These are phyloP conservation scores for Labia minor DNA, from an alignment of 2,888 invertebrate genomes.

Conservation along the genomic window DNA sequence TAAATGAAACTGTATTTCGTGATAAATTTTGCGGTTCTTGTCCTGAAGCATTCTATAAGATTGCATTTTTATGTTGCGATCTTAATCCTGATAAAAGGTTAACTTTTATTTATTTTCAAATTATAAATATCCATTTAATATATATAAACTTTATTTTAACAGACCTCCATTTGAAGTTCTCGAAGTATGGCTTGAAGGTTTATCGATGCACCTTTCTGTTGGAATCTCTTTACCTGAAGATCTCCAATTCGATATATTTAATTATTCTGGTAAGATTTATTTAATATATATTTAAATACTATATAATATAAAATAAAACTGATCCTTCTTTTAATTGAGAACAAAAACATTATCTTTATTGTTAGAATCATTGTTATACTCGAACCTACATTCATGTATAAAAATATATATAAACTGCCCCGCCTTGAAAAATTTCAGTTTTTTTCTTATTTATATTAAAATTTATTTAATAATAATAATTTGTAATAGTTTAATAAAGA, in stretches of 20 bases:
- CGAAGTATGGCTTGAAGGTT: conserved; percentile 75
- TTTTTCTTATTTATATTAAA: too few species aligned
- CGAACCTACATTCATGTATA: too few species aligned
- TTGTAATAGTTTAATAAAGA: too few species aligned
- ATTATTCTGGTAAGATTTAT: conserved; percentile 42
- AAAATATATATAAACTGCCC: too few species aligned
- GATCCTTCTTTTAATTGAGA: not conserved
- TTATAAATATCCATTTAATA: conserved; percentile 3
- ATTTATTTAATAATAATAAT: too few species aligned
- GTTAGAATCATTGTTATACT: too few species aligned
- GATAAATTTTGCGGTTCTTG: conserved; percentile 76
- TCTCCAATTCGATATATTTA: conserved; percentile 62
- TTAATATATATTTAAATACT: too few species aligned
- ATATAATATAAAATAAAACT: not conserved
- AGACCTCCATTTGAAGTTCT: conserved; percentile 84
- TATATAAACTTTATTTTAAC: not conserved
- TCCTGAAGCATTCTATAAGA: conserved; percentile 75
- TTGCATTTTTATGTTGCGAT: conserved; percentile 84
- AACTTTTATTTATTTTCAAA: conserved; percentile 20
- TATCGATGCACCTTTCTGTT: conserved; percentile 59
- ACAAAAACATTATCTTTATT: too few species aligned
- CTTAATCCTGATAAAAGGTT: conserved; percentile 80
- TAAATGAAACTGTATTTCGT: conserved; percentile 74
- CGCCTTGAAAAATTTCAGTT: too few species aligned
- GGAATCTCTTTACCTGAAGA: conserved; percentile 53